Conservation (phyloP, 2,113 vertebrate species). For the Semnopithecus entellus region DNA sequence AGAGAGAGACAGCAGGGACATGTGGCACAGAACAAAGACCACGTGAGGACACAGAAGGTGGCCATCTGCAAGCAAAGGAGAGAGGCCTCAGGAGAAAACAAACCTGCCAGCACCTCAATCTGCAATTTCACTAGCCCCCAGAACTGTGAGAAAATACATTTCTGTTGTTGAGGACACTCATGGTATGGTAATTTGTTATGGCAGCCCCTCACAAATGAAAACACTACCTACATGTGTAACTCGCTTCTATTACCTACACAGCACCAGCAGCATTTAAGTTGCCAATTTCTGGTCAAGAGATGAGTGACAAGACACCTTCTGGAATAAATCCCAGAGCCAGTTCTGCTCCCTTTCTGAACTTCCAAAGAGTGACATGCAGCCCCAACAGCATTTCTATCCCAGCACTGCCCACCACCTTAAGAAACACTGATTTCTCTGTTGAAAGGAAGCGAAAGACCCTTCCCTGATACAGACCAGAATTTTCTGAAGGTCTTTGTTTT, state of each 20-base stretch:
- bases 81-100: not conserved
- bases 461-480: not conserved
- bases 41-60: not conserved
- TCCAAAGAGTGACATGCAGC: not conserved
- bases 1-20: not conserved
- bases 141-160: not conserved
- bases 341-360: not conserved
- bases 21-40: not conserved
- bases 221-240: not conserved
- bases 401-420: not conserved
- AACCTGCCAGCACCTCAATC: not conserved
- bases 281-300: not conserved
- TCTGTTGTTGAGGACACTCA: not conserved
- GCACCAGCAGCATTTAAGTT: rapidly evolving
- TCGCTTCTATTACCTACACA: not conserved
- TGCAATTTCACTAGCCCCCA: not conserved
- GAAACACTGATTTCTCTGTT: not conserved
- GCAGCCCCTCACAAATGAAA: not conserved
- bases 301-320: not conserved
- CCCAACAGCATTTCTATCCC: not conserved
- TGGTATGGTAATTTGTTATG: not conserved
- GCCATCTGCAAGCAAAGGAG: not conserved
- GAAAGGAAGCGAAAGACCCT: not conserved
- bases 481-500: not conserved
- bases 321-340: not conserved